Percentiles rank a stretch among this genome's conserved stretches.
These are phyloP conservation scores for Acrocephalus arundinaceus DNA, from an alignment of 2,113 vertebrate genomes.

Conservation along the genomic window DNA sequence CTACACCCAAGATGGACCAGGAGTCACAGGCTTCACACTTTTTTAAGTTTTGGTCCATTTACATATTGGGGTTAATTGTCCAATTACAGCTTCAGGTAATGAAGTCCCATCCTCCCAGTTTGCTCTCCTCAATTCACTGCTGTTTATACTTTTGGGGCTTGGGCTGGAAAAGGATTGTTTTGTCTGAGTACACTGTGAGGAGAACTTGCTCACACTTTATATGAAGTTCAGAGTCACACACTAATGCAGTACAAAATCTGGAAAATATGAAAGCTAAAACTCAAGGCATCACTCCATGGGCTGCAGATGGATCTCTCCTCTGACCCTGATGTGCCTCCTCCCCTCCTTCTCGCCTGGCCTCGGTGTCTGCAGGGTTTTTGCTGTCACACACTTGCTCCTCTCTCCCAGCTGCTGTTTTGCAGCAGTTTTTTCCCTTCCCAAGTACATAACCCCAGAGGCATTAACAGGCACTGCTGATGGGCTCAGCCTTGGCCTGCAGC, in stretches of 20 bases:
- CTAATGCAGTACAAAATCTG: neutral
- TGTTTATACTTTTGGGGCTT: neutral
- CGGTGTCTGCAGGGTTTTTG: neutral
- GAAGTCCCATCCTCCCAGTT: neutral
- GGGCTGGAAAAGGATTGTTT: neutral
- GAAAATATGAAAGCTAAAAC: neutral
- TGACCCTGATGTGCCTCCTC: neutral
- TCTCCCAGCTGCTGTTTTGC: neutral
- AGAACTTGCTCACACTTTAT: no score
- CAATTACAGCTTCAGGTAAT: neutral
- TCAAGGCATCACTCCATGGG: neutral
- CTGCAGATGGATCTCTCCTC: neutral
- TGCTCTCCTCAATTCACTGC: neutral
- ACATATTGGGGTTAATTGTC: neutral
- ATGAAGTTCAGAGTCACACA: neutral
- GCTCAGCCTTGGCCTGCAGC: neutral
- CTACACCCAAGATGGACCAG: neutral
- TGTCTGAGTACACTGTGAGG: neutral
- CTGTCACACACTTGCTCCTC: fast-evolving
- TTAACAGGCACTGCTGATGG: fast-evolving
- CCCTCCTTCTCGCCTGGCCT: neutral
- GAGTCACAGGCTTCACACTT: neutral
- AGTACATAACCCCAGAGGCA: fast-evolving
- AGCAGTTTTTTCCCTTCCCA: neutral
- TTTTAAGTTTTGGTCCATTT: neutral